Evolutionary conservation across 2,888 invertebrate species (phyloP).

Genomic region (Thumatha senex): DNA sequence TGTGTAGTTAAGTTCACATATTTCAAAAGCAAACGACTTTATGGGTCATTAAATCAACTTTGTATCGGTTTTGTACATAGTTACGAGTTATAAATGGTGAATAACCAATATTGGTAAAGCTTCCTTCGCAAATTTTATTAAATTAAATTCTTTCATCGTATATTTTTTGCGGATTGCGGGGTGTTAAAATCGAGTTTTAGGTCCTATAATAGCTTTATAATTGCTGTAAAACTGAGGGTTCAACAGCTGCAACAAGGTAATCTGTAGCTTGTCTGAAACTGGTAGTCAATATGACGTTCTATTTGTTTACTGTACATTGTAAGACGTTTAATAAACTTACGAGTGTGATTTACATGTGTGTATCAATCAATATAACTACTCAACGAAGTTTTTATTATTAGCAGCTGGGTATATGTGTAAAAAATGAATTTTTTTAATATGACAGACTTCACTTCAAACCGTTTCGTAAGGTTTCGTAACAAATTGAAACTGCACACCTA

Average conservation of each 20-base stretch:
- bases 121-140: conserved; percentile 35
- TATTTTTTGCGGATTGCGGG: conserved; percentile 32
- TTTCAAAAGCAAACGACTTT: conserved; percentile 7
- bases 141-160: conserved; percentile 29
- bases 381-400: no score
- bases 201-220: conserved; percentile 31
- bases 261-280: no score
- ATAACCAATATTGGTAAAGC: conserved; percentile 10
- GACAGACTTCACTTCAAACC: no score
- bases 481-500: no score
- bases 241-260: conserved; percentile 9
- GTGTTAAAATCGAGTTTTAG: conserved; percentile 33
- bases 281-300: neutral
- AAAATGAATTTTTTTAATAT: no score
- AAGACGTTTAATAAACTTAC: neutral
- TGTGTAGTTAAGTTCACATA: conserved; percentile 6
- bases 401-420: no score
- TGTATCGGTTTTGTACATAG: conserved; percentile 17
- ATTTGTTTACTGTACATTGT: neutral
- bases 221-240: conserved; percentile 27
- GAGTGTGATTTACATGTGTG: neutral
- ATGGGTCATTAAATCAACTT: conserved; percentile 16
- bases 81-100: conserved; percentile 20
- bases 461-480: no score
- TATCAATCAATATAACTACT: no score